A percentile compares a stretch with the other conserved stretches of the same genome.
phyloP scores from a whole-genome alignment of 2,113 vertebrate genomes.

The Odocoileus hemionus region DNA sequence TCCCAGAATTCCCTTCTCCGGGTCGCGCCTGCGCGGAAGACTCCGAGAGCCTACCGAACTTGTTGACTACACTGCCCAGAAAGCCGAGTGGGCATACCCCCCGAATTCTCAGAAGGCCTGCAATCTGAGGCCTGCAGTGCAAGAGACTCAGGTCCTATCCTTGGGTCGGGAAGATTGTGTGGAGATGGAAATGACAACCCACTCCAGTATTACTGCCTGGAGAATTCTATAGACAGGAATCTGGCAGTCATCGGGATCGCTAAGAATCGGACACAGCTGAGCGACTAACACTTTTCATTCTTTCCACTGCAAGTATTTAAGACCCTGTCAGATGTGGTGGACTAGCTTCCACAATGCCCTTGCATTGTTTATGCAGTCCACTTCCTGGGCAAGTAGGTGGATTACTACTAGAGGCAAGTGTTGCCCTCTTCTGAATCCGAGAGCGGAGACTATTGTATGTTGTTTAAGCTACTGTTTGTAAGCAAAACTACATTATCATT shows the following conservation, averaged over 20 bases:
- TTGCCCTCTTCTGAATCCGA: not conserved
- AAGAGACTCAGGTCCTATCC: no score
- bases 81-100: not conserved
- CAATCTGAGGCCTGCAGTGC: no score
- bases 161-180: no score
- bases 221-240: no score
- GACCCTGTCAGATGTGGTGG: rapidly evolving
- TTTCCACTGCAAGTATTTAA: not conserved
- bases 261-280: no score
- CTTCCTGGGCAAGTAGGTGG: not conserved
- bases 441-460: not conserved
- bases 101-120: not conserved
- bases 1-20: not conserved
- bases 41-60: rapidly evolving
- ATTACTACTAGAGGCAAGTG: rapidly evolving
- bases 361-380: rapidly evolving
- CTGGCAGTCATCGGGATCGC: no score
- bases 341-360: not conserved
- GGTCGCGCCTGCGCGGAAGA: not conserved
- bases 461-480: not conserved
- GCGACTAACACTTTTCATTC: no score
- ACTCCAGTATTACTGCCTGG: no score
- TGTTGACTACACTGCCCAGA: not conserved
- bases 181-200: no score
- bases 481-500: not conserved